Evolutionary conservation across 2,888 invertebrate species (phyloP).

Genomic region (Dyspetes luteomarginatus): DNA sequence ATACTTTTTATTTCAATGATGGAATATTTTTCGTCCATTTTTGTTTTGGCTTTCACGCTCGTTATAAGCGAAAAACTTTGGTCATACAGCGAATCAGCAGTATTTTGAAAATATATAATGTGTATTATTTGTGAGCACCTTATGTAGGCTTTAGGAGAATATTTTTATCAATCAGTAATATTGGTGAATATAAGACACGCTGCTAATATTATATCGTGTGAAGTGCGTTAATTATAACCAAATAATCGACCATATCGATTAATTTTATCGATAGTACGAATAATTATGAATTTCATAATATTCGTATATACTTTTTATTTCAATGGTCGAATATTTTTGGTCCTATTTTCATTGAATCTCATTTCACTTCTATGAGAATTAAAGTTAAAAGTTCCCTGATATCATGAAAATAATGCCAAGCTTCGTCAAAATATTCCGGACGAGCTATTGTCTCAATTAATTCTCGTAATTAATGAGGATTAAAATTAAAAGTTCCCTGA

Average conservation of each 20-base stretch:
- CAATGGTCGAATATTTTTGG: constrained; percentile 33
- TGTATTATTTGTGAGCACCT: neutral
- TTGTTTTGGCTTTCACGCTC: neutral
- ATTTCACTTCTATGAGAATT: too few relatives aligned
- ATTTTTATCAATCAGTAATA: neutral
- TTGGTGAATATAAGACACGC: neutral
- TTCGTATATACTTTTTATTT: too few relatives aligned
- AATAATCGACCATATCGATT: too few relatives aligned
- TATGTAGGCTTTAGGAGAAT: neutral
- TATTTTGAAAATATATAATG: neutral
- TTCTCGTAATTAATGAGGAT: neutral
- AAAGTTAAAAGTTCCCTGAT: too few relatives aligned
- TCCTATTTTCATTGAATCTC: too few relatives aligned
- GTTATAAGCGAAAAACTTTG: neutral
- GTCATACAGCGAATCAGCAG: neutral
- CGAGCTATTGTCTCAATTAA: neutral
- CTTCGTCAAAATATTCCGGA: neutral
- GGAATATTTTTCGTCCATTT: constrained; percentile 26
- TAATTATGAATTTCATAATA: too few relatives aligned
- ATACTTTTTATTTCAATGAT: too few relatives aligned
- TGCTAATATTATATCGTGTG: constrained; percentile 12
- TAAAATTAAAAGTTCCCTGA: too few relatives aligned
- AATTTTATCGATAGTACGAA: too few relatives aligned
- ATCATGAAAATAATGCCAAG: neutral
- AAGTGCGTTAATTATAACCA: neutral